Conservation (phyloP, 2,888 invertebrate genomes). For the Polietes domitor region DNA sequence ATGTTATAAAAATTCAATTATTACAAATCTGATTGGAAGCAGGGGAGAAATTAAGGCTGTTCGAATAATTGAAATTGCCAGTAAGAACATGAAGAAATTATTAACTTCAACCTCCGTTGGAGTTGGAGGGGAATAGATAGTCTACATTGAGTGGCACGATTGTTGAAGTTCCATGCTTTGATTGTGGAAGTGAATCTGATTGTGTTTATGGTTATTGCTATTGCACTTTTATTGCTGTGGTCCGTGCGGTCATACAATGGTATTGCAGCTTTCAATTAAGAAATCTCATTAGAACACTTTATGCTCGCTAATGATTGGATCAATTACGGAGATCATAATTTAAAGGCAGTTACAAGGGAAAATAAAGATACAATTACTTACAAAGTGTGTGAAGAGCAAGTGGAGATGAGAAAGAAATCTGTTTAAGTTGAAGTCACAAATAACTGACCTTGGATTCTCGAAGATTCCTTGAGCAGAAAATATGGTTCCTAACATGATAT, state of each 20-base stretch:
- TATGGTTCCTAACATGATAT: too few species aligned
- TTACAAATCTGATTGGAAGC: conserved; percentile 55
- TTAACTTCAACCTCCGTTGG: background rate
- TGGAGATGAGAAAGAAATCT: too few species aligned
- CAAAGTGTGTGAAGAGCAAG: too few species aligned
- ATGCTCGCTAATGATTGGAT: background rate
- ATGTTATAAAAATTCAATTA: conserved; percentile 64
- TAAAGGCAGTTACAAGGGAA: too few species aligned
- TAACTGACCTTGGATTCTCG: too few species aligned
- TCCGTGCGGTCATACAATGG: background rate
- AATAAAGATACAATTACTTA: too few species aligned
- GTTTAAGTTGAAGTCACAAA: too few species aligned
- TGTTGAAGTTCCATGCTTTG: background rate
- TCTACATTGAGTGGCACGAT: background rate
- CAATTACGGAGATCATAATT: conserved; percentile 1
- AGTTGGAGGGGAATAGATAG: background rate
- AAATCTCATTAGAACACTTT: background rate
- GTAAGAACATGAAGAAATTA: background rate
- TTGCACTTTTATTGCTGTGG: background rate
- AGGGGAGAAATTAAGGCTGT: conserved; percentile 49
- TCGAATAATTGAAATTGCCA: conserved; percentile 57
- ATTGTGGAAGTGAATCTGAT: background rate
- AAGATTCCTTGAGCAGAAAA: too few species aligned
- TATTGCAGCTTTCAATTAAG: background rate
- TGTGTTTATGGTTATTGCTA: background rate